These are phyloP conservation scores for Batillaria attramentaria DNA, from an alignment of 1,140 invertebrate genomes.

Conservation along the genomic window DNA sequence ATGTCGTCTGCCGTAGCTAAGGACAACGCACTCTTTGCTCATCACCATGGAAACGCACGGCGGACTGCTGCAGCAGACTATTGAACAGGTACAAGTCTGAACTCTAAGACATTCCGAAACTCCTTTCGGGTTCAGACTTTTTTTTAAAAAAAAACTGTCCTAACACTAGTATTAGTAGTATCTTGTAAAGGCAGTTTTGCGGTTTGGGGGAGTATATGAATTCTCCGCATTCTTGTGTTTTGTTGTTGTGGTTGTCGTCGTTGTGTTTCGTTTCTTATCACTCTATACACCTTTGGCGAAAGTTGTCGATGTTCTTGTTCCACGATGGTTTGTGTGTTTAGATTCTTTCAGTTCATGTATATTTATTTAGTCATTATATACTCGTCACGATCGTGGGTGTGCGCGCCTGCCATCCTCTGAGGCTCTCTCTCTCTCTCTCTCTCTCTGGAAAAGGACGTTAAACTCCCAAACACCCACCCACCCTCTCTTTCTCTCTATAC, in stretches of 20 bases:
- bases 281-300: neutral
- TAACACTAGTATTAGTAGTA: neutral
- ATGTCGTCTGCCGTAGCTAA: constrained; percentile 15
- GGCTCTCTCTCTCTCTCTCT: too few species aligned
- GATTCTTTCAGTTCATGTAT: too few species aligned
- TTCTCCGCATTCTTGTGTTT: neutral
- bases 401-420: too few species aligned
- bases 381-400: too few species aligned
- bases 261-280: neutral
- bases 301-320: too few species aligned
- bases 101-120: neutral
- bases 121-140: neutral
- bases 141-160: neutral
- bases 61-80: constrained; percentile 11
- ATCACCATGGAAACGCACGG: constrained; percentile 7
- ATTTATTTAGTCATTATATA: too few species aligned
- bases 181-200: neutral
- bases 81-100: constrained; percentile 13
- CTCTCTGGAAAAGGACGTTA: too few species aligned
- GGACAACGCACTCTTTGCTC: constrained; percentile 15
- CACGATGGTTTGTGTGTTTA: too few species aligned
- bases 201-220: neutral
- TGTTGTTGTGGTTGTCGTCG: neutral
- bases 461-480: too few species aligned
- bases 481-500: too few species aligned